A percentile compares a stretch with the other conserved stretches of the same genome.
Conservation (phyloP, 2,888 invertebrate genomes). For the Mesodorylaimus sp. region DNA sequence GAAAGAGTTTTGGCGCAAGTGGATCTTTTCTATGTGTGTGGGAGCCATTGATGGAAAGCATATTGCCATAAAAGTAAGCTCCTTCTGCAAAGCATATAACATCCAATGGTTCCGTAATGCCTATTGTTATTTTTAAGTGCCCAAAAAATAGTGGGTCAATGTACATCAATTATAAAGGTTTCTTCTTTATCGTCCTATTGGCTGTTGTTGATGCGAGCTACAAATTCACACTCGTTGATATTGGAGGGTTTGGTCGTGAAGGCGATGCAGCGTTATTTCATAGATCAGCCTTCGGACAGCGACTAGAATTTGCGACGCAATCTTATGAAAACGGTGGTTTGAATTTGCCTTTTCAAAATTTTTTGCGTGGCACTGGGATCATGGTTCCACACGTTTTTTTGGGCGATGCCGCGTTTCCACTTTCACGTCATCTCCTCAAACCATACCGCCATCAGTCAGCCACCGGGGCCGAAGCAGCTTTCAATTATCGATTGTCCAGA, state of each 20-base stretch:
- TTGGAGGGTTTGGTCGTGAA: not conserved
- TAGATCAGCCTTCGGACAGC: not conserved
- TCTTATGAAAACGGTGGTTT: too few relatives aligned
- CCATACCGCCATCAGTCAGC: not conserved
- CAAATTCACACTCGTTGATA: not conserved
- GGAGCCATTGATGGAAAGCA: constrained; percentile 3
- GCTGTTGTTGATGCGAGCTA: not conserved
- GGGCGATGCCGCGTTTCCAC: not conserved
- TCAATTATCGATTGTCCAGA: constrained; percentile 10
- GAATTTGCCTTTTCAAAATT: too few relatives aligned
- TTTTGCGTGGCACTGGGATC: too few relatives aligned
- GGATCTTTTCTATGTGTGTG: not conserved
- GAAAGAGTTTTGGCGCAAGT: not conserved
- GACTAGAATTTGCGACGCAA: too few relatives aligned
- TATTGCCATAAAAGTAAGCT: not conserved
- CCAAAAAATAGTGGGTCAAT: not conserved
- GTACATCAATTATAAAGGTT: not conserved
- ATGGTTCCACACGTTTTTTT: constrained; percentile 1
- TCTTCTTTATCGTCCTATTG: not conserved
- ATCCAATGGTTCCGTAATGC: too few relatives aligned
- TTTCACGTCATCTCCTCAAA: not conserved
- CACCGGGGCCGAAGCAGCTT: not conserved
- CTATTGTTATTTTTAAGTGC: too few relatives aligned
- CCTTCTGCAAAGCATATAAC: too few relatives aligned
- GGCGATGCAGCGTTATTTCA: not conserved